A percentile compares a stretch with the other conserved stretches of the same genome.
Conservation (phyloP, 2,888 invertebrate species). For the Chirona hameri region DNA sequence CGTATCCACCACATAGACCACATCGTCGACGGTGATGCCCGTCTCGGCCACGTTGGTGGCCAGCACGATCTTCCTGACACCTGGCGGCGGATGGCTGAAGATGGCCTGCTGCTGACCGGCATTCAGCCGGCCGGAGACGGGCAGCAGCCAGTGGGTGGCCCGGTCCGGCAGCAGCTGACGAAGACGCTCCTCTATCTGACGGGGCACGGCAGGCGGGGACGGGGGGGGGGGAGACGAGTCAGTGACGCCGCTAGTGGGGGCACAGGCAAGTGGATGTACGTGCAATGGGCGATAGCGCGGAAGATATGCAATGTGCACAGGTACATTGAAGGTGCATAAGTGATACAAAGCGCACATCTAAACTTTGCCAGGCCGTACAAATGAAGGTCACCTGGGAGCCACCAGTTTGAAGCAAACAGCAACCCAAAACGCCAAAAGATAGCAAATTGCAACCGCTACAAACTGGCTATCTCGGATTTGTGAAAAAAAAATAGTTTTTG, state of each 20-base stretch:
- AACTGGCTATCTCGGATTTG: too few species aligned
- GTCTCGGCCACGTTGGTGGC: slow-evolving; percentile 70
- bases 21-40: slow-evolving; percentile 68
- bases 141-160: slow-evolving; percentile 41
- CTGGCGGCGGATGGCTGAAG: slow-evolving; percentile 53
- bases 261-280: too few species aligned
- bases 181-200: slow-evolving; percentile 33
- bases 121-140: slow-evolving; percentile 60
- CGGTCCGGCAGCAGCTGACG: background rate
- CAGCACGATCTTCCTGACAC: slow-evolving; percentile 62
- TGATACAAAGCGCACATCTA: background rate
- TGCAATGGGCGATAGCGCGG: too few species aligned
- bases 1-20: slow-evolving; percentile 63
- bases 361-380: background rate
- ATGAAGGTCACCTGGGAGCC: background rate
- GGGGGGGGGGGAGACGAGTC: background rate
- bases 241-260: too few species aligned
- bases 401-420: too few species aligned
- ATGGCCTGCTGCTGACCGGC: slow-evolving; percentile 58
- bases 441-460: too few species aligned
- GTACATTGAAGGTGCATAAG: background rate
- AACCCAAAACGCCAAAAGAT: too few species aligned
- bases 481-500: too few species aligned
- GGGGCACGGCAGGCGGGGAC: slow-evolving; percentile 25
- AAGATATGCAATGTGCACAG: background rate